Evolutionary conservation across 2,113 vertebrate genomes (phyloP), one percentile per base, ranked within the genome.

Genomic region (Dromas ardeola): DNA sequence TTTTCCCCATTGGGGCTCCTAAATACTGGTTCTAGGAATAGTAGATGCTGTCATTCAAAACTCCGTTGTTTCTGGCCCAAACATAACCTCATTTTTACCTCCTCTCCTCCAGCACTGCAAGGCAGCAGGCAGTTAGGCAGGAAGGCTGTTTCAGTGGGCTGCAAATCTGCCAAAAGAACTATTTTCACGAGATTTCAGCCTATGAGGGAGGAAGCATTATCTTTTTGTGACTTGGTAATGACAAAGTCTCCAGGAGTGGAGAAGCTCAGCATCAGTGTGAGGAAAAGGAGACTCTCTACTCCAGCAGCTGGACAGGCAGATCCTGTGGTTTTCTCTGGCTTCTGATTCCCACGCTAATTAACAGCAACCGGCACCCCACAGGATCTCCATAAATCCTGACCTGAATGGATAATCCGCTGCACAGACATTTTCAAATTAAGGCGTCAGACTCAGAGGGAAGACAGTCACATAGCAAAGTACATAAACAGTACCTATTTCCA

Each of bases 331-430:
- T 94, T 87, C 73, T 87, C 73, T 47, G 70, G 59, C 81, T 95
- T 94, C 55, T 36, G 21, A 86, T 40, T 95, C 74, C 70, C 61
- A 50, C 2, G 0, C 27, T 96, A 92, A 91, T 95, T 96, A 94
- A 65, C 52, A 94, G 78, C 82, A 94, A 81, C 42, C 0, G 3
- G 70, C 81, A 45, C 62, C n/a, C 81, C 36, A 55, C 29, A 88
- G 78, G 23, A 82, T 81, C 58, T 82, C 62, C 71, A 83, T 93
- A 94, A 95, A 88, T 94, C 74, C 87, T 77, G 29, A 70, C 66
- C 86, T 90, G 71, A 91, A 88, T 93, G 81, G 77, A 73, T 94
- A 85, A 89, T 91, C 89, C 5, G 4, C 23, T 62, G 49, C 14
- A 53, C 32, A 87, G 36, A 36, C 38, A 42, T 86, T 93, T 91